Evolutionary conservation across 2,113 vertebrate genomes (phyloP).

Genomic region (Strigops habroptila): DNA sequence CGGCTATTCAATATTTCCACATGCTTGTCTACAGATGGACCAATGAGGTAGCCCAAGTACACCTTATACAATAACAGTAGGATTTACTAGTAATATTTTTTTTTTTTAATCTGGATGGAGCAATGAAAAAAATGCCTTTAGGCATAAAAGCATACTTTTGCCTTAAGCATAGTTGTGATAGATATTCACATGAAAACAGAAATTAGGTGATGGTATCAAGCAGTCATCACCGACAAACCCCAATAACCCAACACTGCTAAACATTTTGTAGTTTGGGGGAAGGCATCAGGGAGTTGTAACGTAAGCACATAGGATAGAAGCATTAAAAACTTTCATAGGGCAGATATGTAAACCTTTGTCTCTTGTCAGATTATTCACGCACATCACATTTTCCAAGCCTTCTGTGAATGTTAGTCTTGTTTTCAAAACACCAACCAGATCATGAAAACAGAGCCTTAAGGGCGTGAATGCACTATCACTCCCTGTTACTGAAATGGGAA

Average conservation of each 20-base stretch:
- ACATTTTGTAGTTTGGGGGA: neutral
- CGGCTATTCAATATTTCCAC: neutral
- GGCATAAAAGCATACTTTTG: neutral
- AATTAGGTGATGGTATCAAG: neutral
- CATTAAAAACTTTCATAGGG: neutral
- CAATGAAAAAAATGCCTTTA: neutral
- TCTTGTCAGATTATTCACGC: neutral
- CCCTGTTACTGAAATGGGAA: neutral
- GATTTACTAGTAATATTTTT: neutral
- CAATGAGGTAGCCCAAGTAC: neutral
- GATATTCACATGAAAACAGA: neutral
- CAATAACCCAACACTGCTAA: neutral
- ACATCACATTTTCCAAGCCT: neutral
- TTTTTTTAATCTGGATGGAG: neutral
- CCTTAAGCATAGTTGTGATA: neutral
- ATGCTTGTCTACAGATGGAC: neutral
- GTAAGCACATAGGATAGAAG: neutral
- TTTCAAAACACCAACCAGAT: constrained; percentile 1
- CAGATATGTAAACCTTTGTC: neutral
- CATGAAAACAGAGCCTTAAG: neutral
- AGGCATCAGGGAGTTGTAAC: neutral
- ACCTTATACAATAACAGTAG: neutral
- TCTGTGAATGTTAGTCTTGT: neutral
- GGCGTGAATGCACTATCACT: neutral
- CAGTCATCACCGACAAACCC: neutral